A percentile compares a stretch with the other conserved stretches of the same genome.
Conservation (phyloP, 2,797 vertebrate genomes). For the Lacerta viridis region DNA sequence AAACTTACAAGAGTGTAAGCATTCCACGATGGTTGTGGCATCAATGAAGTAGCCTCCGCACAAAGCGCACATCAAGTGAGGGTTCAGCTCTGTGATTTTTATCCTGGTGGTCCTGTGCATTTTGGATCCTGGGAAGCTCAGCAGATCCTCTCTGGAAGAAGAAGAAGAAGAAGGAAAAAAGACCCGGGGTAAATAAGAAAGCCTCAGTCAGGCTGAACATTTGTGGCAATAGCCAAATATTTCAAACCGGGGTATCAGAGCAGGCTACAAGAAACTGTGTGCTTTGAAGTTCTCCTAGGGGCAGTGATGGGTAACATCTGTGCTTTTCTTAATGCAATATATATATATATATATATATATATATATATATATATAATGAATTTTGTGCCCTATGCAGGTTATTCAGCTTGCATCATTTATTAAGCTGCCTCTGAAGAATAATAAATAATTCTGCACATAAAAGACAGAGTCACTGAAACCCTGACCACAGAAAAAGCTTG, state of each 20-base stretch:
- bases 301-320: neutral
- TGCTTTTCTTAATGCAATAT: neutral
- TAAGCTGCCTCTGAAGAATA: neutral
- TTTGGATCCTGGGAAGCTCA: slow-evolving; percentile 72
- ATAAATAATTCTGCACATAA: neutral
- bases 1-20: slow-evolving; percentile 94
- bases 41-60: slow-evolving; percentile 95
- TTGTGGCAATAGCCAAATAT: neutral
- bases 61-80: slow-evolving; percentile 93
- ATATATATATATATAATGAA: neutral
- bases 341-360: neutral
- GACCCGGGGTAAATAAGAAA: neutral
- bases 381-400: neutral
- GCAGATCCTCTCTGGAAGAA: slow-evolving; percentile 49
- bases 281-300: neutral
- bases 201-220: neutral
- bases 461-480: neutral
- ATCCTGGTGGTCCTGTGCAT: slow-evolving; percentile 93
- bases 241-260: neutral
- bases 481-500: neutral
- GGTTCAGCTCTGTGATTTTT: slow-evolving; percentile 94
- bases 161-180: neutral
- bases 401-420: neutral
- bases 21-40: slow-evolving; percentile 94
- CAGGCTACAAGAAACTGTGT: neutral